phyloP scores from a whole-genome alignment of 2,113 vertebrate genomes.

The Notechis scutatus region DNA sequence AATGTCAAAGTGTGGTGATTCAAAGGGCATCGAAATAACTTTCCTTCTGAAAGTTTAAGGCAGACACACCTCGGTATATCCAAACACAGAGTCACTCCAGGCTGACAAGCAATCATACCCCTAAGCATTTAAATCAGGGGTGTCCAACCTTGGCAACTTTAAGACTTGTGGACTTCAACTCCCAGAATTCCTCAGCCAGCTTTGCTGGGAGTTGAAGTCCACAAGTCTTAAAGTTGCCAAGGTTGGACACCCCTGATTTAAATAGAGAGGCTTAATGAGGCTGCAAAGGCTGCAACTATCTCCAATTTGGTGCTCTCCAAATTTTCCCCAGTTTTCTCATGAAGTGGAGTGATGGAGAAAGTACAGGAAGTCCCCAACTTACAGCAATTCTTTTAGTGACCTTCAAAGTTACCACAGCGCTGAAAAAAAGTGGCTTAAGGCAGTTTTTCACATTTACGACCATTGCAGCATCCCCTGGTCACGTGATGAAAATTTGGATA shows the following conservation, averaged over 20 bases:
- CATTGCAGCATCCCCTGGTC: neutral
- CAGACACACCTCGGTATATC: conserved; percentile 27
- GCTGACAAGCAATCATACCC: conserved; percentile 3
- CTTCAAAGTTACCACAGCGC: neutral
- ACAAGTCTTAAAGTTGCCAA: too few species aligned
- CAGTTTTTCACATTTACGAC: neutral
- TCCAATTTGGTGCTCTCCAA: neutral
- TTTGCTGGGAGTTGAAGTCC: too few species aligned
- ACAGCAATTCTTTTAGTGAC: neutral
- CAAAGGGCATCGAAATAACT: conserved; percentile 37
- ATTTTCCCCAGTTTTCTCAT: neutral
- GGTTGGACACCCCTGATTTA: too few species aligned
- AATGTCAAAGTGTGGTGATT: conserved; percentile 33
- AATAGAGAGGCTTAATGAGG: neutral
- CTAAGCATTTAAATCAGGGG: neutral
- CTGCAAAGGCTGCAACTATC: neutral
- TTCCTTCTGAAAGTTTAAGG: conserved; percentile 39
- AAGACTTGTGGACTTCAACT: too few species aligned
- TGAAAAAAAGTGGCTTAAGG: neutral
- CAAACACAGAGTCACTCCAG: conserved; percentile 12
- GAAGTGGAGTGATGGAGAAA: neutral
- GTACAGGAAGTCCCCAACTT: neutral
- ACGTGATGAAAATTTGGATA: neutral
- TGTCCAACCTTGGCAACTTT: too few species aligned
- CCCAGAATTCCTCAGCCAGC: too few species aligned